Evolutionary conservation across 2,888 invertebrate genomes (phyloP), one percentile per base, ranked within the genome.

Genomic region (Onthophagus sagittarius): DNA sequence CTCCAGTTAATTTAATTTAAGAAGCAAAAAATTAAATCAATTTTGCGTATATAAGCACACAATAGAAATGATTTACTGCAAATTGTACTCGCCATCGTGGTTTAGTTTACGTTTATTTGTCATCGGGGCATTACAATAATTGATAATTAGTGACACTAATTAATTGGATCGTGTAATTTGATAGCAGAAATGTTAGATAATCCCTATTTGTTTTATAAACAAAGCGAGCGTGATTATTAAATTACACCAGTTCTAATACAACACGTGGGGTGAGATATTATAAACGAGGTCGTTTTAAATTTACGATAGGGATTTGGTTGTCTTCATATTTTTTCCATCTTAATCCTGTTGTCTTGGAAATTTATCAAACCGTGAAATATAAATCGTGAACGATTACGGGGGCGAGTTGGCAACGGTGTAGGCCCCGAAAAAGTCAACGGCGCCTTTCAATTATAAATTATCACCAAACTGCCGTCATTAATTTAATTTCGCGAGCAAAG

Each of bases 401-500:
- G 31, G 31, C n/a, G 15, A 6, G 1, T 23, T 11, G 23, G 31
- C 15, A 7, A 13, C 11, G 69, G 32, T 23, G 3, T 23, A 23
- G 23, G 62, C 23, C 63, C 14, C 62, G 33, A 72, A 72, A 72
- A 72, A 69, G 69, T 69, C 62, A 32, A 33, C 69, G 62, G 32
- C n/a, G 53, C 67, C 62, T 71, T 73, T 71, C 65, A 65, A 71
- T 62, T 73, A 73, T 73, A 73, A 73, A 73, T 71, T 71, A 71
- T 67, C 71, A 71, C 31, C 71, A 33, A 39, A 64, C 53, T 32
- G 15, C 31, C 62, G 73, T 62, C 73, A 62, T 73, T 73, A 73
- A 73, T 71, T 73, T 53, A 53, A 53, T 53, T 53, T 53, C 39
- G 39, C 39, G 39, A 53, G 39, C 1, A 53, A 53, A 53, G 39